Evolutionary conservation across 2,888 invertebrate genomes (phyloP).

Genomic region (Ophion slaviceki): DNA sequence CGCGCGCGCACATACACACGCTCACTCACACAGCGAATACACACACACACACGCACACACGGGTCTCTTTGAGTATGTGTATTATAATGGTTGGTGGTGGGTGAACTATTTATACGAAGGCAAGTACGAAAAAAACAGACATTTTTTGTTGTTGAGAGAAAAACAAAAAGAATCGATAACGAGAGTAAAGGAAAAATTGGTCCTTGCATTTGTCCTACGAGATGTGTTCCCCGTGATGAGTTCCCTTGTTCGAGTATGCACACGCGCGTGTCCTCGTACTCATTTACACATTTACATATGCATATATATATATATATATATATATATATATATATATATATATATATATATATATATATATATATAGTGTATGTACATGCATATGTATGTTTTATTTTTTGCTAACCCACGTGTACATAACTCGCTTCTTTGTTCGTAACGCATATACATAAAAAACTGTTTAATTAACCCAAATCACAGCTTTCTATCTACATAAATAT

Average conservation of each 20-base stretch:
- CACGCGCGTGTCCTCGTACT: conserved; percentile 59
- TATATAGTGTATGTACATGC: conserved; percentile 7
- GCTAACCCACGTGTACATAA: conserved; percentile 83
- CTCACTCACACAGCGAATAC: too few relatives aligned
- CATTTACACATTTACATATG: conserved; percentile 51
- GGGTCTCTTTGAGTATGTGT: conserved; percentile 38
- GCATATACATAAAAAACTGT: conserved; percentile 78
- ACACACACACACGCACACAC: conserved; percentile 12
- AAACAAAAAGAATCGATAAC: not conserved
- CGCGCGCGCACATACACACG: too few relatives aligned
- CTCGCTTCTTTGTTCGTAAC: conserved; percentile 83
- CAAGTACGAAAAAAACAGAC: conserved; percentile 34
- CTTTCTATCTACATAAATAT: conserved; percentile 69
- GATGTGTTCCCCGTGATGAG: conserved; percentile 15
- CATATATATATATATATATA: conserved; percentile 39
- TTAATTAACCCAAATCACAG: conserved; percentile 77
- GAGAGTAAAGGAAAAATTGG: not conserved
- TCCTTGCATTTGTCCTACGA: not conserved
- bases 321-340: conserved; percentile 49
- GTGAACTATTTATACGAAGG: conserved; percentile 46
- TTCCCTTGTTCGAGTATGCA: conserved; percentile 38
- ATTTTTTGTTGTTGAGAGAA: too few relatives aligned
- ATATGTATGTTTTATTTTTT: conserved; percentile 70
- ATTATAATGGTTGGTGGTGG: conserved; percentile 51
- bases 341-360: conserved; percentile 35